Evolutionary conservation across 1,140 invertebrate genomes (phyloP), one percentile per base, ranked within the genome.

Genomic region (Cardiocondyla obscurior): DNA sequence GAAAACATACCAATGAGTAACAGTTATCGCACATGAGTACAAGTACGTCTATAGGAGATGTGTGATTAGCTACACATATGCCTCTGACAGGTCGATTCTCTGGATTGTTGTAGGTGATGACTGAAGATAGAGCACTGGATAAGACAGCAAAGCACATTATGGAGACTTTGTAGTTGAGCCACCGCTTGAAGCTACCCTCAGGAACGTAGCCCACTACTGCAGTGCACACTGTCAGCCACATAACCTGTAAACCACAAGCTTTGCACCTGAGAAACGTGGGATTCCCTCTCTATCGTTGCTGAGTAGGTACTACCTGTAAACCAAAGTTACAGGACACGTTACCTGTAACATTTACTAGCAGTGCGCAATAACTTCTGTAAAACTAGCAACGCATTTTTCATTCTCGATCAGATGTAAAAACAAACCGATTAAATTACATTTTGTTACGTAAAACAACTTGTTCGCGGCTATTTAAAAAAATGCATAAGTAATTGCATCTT

Each of bases 31-130:
- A 98, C 95, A 99, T 98, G 55, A 99, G 95, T 83, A 99, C 97
- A 76, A 99, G 95, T 53, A 98, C 98, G 94, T 99, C 99, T 85
- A 99, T 99, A 1, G 99, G 99, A 77, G 98, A 99, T 0, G 99
- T 99, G 94, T 99, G 99, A 95, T 99, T 99, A 62, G 99, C 99
- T 22, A 99, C 99, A 95, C 99, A 99, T 90, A 99, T 99, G 42
- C 99, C 98, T 74, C 94, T 94, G 81, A 95, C 94, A 33, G 98
- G 98, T 84, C 95, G 95, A 93, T 98, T 97, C 90, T 97, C 96
- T 57, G 95, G 93, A 92, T 98, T 97, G 94, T 99, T 98, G 94
- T 99, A 99, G 25, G 95, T 97, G 81, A 99, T 97, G 85, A 98
- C 97, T 49, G 97, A 96, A 7, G 97, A 98, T 65, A 99, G 95